Conservation (phyloP, 2,797 vertebrate species). For the Leucoraja ocellata region DNA sequence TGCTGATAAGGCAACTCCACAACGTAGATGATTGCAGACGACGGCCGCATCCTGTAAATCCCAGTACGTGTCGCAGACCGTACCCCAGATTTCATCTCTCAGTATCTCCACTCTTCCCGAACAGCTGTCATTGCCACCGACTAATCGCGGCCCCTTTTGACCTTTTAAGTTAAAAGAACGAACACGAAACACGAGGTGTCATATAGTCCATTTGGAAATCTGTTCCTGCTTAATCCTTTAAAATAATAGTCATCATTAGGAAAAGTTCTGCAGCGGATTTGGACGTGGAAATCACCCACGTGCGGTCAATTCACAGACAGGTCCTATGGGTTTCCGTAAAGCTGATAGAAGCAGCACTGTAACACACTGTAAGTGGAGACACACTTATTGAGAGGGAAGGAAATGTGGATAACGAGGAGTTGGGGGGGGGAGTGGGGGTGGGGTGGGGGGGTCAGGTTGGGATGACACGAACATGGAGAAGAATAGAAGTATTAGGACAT, state of each 20-base stretch:
- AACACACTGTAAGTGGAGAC: neutral
- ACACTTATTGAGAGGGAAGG: neutral
- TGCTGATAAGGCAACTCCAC: constrained; percentile 48
- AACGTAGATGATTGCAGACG: constrained; percentile 51
- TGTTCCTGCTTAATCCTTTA: neutral
- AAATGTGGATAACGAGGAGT: neutral
- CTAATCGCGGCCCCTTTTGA: constrained; percentile 40
- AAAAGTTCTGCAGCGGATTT: neutral
- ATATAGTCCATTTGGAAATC: neutral
- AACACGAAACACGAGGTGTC: too few species aligned
- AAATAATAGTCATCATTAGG: neutral
- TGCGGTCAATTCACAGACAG: too few species aligned
- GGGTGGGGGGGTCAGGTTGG: too few species aligned
- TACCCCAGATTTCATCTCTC: constrained; percentile 44
- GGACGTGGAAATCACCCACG: neutral
- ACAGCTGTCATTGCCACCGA: constrained; percentile 46
- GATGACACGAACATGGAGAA: neutral
- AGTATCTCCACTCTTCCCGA: constrained; percentile 55
- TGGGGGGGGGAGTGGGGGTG: too few species aligned
- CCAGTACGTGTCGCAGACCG: constrained; percentile 44
- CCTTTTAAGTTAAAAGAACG: neutral
- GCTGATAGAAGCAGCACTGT: too few species aligned
- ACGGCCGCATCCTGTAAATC: constrained; percentile 45
- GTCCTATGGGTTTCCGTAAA: too few species aligned
- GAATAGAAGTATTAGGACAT: neutral